These are phyloP conservation scores for Mirza zaza DNA, from an alignment of 2,113 vertebrate genomes.

Conservation along the genomic window DNA sequence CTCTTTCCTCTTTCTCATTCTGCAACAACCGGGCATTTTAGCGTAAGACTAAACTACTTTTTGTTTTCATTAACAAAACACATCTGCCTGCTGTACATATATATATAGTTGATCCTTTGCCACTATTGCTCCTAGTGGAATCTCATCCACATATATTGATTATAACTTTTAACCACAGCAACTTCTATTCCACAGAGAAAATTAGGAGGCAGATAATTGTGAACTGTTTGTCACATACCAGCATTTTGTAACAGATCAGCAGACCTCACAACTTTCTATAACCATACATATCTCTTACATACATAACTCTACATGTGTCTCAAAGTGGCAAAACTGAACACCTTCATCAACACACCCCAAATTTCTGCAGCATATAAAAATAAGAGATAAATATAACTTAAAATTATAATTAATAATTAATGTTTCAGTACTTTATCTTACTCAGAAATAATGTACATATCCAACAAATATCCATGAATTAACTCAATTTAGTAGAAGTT, in stretches of 20 bases:
- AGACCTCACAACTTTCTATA: not conserved
- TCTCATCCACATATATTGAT: not conserved
- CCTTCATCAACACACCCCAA: not conserved
- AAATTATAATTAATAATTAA: not conserved
- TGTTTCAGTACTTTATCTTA: not conserved
- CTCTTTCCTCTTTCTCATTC: not conserved
- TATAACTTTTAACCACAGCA: not conserved
- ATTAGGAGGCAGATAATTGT: not conserved
- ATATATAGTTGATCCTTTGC: not conserved
- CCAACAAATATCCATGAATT: not conserved
- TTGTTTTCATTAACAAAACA: not conserved
- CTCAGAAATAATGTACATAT: not conserved
- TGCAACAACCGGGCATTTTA: not conserved
- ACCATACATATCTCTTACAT: rapidly evolving
- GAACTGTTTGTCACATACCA: not conserved
- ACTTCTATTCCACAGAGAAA: not conserved
- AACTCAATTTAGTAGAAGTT: not conserved
- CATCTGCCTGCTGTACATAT: not conserved
- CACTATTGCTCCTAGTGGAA: not conserved
- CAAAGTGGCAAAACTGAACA: not conserved
- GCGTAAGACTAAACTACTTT: not conserved
- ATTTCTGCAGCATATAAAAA: not conserved
- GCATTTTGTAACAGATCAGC: not conserved
- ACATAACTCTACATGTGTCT: too few relatives aligned
- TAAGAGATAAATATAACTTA: not conserved